Base-by-base conservation (phyloP, 1,140 invertebrate genomes). In the Nasonia giraulti region DNA sequence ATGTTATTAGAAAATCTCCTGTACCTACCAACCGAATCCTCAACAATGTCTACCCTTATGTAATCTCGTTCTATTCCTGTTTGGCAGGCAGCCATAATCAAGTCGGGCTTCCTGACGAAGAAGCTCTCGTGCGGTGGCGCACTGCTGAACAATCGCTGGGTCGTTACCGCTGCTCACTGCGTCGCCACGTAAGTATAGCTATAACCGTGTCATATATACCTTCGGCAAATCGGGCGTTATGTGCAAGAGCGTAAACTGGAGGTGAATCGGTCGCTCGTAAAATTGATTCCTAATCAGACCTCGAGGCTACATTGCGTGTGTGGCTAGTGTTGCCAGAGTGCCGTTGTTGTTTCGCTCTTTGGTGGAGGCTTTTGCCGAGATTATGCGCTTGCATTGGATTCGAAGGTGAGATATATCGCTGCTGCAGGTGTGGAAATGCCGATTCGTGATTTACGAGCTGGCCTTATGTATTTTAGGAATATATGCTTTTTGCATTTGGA, bases 71-170 rank as follows among this genome's bases (percentile, higher is more conserved):
- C 55, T 27, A 27, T 37, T 69, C 7, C 12, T 69, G 27, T 85
- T 84, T 88, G 90, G 76, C 86, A 95, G 94, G 98, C 97, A 31
- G 98, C 98, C 10, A 95, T 99, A 40, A 97, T 98, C 82, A 99
- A 98, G 91, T 97, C 97, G 44, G 97, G 97, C 50, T 98, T 98
- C 89, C 92, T 98, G 14, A 96, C 96, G 71, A 97, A 98, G 90
- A 97, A 98, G 89, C 94, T 98, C 3, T 97, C 97, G 2, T 98
- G 98, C 90, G 98, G 98, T 2, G 98, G 97, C 5, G 97, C 97
- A 1, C 92, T 99, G n/a, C 94, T 98, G 79, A 98, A 97, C 84
- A 96, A 98, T 87, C 93, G 96, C 92, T 98, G 97, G 97, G 96
- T 98, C 2, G 95, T 98, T 10, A 98, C 97, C 0, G 97, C 97